phyloP scores from a whole-genome alignment of 2,113 vertebrate genomes.

The Pachyramphus minor region DNA sequence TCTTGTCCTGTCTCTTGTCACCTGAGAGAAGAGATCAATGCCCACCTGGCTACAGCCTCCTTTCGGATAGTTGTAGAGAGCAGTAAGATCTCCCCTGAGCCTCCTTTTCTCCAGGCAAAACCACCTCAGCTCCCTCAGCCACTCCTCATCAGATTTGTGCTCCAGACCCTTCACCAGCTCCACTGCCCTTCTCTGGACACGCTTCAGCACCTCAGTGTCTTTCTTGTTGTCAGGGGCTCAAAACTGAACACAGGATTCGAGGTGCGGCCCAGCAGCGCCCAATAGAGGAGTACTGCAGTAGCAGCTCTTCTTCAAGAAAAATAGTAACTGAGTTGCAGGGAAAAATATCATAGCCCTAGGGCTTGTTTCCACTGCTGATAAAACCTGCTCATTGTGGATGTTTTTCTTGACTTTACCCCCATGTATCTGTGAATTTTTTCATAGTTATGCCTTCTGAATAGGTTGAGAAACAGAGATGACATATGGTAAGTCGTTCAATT shows the following conservation, averaged over 20 bases:
- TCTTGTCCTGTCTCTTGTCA: too few relatives aligned
- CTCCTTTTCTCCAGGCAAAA: background rate
- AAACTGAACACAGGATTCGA: rapidly evolving
- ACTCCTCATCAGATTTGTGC: background rate
- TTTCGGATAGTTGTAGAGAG: background rate
- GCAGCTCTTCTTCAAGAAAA: background rate
- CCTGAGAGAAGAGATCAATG: background rate
- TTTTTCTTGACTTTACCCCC: background rate
- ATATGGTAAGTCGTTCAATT: background rate
- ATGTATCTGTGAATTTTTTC: background rate
- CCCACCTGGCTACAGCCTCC: background rate
- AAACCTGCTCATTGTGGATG: background rate
- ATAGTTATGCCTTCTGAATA: background rate
- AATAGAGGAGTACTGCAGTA: background rate
- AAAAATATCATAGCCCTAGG: background rate
- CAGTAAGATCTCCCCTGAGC: background rate
- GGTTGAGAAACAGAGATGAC: background rate
- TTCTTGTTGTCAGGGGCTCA: background rate
- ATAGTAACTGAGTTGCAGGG: background rate
- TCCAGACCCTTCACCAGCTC: background rate
- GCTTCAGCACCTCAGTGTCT: background rate
- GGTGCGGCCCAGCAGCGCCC: rapidly evolving
- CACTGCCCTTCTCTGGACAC: rapidly evolving
- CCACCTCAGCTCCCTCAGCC: background rate
- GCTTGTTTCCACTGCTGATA: background rate